Evolutionary conservation across 2,797 vertebrate species (phyloP).

Genomic region (Ceryle rudis): DNA sequence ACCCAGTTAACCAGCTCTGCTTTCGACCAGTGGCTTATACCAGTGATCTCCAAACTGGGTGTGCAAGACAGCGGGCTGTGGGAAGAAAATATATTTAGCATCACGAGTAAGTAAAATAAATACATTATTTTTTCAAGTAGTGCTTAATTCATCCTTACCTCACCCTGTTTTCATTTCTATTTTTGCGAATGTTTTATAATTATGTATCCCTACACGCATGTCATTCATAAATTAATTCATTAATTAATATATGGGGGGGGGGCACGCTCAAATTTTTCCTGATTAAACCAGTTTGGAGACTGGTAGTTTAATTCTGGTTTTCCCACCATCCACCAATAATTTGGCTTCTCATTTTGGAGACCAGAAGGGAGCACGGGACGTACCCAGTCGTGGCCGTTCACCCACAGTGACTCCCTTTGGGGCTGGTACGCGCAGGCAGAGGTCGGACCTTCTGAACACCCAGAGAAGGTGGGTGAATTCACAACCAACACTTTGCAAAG

Average conservation of each 20-base stretch:
- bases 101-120: neutral
- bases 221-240: no score
- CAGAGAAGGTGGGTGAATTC: neutral
- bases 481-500: neutral
- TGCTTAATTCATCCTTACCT: neutral
- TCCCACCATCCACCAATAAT: neutral
- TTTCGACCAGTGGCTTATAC: neutral
- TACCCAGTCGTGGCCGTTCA: rapidly evolving
- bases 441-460: neutral
- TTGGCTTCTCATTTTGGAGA: neutral
- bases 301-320: neutral
- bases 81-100: neutral
- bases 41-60: neutral
- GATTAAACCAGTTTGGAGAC: neutral
- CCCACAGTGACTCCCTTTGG: neutral
- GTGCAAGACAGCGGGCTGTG: rapidly evolving
- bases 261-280: no score
- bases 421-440: rapidly evolving
- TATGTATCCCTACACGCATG: neutral
- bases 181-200: neutral
- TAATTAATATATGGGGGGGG: no score
- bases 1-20: neutral
- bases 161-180: neutral
- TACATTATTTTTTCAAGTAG: neutral
- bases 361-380: neutral